phyloP scores from a whole-genome alignment of 1,140 invertebrate genomes.

The Branchinecta lindahli region DNA sequence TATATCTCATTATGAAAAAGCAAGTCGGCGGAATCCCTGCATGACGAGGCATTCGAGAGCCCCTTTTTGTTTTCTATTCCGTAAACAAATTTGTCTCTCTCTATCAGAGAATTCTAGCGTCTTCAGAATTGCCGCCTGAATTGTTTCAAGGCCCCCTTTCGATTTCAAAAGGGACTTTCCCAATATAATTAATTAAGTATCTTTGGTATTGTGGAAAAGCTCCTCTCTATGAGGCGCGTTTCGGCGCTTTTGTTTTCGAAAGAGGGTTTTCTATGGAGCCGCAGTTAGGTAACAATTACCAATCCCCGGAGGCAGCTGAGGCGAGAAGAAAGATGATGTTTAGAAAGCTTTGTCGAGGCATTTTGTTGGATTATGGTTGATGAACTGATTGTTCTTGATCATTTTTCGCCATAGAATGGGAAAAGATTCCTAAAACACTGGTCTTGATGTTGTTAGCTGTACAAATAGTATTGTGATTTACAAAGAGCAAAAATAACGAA shows the following conservation, averaged over 20 bases:
- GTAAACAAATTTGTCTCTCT: conserved; percentile 6
- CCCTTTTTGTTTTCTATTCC: background rate
- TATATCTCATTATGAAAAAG: background rate
- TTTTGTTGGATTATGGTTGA: too few species aligned
- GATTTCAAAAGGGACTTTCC: background rate
- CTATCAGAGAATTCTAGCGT: conserved; percentile 3
- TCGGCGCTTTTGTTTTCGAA: background rate
- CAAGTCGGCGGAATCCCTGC: background rate
- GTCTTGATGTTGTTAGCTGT: too few species aligned
- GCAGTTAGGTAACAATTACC: too few species aligned
- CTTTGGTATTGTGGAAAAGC: conserved; percentile 3
- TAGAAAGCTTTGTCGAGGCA: too few species aligned
- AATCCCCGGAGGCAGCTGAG: too few species aligned
- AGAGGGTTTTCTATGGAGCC: background rate
- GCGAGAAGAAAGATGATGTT: too few species aligned
- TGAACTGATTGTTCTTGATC: too few species aligned
- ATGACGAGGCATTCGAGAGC: background rate
- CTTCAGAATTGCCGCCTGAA: conserved; percentile 9
- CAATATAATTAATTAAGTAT: conserved; percentile 9
- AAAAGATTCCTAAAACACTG: too few species aligned
- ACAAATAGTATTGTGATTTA: too few species aligned
- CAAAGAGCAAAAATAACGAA: too few species aligned
- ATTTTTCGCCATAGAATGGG: too few species aligned
- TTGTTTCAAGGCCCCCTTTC: background rate
- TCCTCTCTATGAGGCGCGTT: background rate